phyloP scores from a whole-genome alignment of 1,140 invertebrate species.

The Eupristina koningsbergeri region DNA sequence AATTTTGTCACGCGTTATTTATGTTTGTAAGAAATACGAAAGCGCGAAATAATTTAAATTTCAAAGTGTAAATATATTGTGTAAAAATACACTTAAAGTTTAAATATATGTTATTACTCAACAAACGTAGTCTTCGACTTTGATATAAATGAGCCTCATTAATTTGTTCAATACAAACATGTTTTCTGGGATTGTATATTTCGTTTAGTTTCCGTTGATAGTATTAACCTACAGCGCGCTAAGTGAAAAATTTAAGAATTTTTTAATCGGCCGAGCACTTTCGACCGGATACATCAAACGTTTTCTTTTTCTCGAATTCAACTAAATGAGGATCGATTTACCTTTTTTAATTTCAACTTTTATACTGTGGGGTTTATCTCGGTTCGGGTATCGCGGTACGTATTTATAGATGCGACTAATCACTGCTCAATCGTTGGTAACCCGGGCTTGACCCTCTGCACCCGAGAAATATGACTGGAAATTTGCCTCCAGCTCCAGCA shows the following conservation, averaged over 20 bases:
- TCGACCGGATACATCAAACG: not conserved
- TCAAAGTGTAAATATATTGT: not conserved
- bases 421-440: slow-evolving; percentile 12
- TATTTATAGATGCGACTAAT: slow-evolving; percentile 3
- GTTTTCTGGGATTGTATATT: not conserved
- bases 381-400: not conserved
- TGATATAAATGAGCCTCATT: not conserved
- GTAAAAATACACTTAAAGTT: not conserved
- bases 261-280: not conserved
- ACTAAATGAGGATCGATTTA: not conserved
- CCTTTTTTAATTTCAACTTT: slow-evolving; percentile 4
- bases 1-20: not conserved
- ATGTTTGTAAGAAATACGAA: not conserved
- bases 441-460: not conserved
- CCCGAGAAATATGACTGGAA: not conserved
- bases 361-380: not conserved
- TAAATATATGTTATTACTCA: not conserved
- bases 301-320: not conserved
- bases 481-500: not conserved
- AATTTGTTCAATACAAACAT: not conserved
- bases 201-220: not conserved
- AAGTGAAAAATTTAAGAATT: not conserved
- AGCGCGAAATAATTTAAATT: not conserved
- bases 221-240: not conserved
- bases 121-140: not conserved